A percentile compares a stretch with the other conserved stretches of the same genome.
Conservation (phyloP, 2,888 invertebrate genomes). For the Calameuta idolon region DNA sequence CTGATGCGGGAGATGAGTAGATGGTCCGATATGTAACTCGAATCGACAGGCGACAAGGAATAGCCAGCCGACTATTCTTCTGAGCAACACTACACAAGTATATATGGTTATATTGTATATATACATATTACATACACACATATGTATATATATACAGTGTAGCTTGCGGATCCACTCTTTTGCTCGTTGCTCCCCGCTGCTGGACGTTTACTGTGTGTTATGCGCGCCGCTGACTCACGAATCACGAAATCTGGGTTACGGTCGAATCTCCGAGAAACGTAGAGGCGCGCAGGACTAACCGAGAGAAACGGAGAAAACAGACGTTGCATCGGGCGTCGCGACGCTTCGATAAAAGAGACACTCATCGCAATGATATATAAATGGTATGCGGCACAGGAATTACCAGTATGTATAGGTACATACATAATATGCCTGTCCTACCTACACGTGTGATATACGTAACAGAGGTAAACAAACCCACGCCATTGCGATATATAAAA, state of each 20-base stretch:
- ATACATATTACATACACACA: background rate
- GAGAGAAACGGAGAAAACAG: constrained; percentile 3
- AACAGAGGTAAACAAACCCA: background rate
- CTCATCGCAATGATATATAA: background rate
- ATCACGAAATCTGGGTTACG: constrained; percentile 38
- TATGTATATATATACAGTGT: background rate
- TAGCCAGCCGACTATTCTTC: constrained; percentile 33
- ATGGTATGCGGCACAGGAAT: background rate
- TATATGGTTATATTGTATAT: constrained; percentile 8
- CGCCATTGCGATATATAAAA: background rate
- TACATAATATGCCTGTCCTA: background rate
- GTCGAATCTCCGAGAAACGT: constrained; percentile 2
- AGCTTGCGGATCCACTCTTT: background rate
- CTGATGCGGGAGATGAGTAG: constrained; percentile 21
- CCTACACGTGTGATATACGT: background rate
- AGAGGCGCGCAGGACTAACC: background rate
- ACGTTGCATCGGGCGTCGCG: background rate
- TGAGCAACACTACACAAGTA: constrained; percentile 21
- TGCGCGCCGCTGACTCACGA: constrained; percentile 34
- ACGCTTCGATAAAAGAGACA: background rate
- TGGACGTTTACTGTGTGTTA: constrained; percentile 15
- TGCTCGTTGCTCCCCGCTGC: background rate
- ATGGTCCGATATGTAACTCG: constrained; percentile 21
- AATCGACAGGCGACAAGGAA: constrained; percentile 41
- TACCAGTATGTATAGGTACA: background rate